phyloP scores from a whole-genome alignment of 2,888 invertebrate genomes.

The Pandemis cinnamomeana region DNA sequence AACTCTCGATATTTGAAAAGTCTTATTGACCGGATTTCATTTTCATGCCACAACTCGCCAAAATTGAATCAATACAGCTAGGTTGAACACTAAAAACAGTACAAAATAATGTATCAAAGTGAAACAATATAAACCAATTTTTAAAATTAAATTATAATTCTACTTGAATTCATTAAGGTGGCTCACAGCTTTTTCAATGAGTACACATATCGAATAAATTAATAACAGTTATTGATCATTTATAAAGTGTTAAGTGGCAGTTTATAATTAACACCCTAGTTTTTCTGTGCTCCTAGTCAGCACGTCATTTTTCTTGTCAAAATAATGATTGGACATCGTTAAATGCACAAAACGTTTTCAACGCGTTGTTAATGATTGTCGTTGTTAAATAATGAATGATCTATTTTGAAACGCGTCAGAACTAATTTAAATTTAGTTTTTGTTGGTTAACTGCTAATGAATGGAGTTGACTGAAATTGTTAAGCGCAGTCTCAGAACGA shows the following conservation, averaged over 20 bases:
- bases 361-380: conserved; percentile 19
- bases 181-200: neutral
- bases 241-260: conserved; percentile 14
- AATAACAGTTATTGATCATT: conserved; percentile 10
- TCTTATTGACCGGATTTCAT: too few relatives aligned
- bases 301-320: conserved; percentile 37
- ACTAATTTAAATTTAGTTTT: conserved; percentile 16
- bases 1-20: too few relatives aligned
- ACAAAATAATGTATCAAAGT: too few relatives aligned
- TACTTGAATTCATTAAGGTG: neutral
- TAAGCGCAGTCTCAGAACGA: too few relatives aligned
- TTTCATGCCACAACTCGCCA: too few relatives aligned
- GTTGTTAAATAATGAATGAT: conserved; percentile 6
- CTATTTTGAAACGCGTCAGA: conserved; percentile 9
- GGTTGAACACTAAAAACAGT: too few relatives aligned
- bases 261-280: conserved; percentile 21
- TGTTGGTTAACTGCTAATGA: conserved; percentile 8
- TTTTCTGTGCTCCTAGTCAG: conserved; percentile 10
- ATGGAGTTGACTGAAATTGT: neutral
- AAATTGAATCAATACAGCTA: too few relatives aligned
- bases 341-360: conserved; percentile 22
- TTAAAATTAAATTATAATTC: neutral
- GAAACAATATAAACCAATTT: neutral
- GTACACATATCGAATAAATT: neutral
- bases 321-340: conserved; percentile 29